Evolutionary conservation across 2,113 vertebrate genomes (phyloP), one percentile per base, ranked within the genome.

Genomic region (Solea senegalensis): DNA sequence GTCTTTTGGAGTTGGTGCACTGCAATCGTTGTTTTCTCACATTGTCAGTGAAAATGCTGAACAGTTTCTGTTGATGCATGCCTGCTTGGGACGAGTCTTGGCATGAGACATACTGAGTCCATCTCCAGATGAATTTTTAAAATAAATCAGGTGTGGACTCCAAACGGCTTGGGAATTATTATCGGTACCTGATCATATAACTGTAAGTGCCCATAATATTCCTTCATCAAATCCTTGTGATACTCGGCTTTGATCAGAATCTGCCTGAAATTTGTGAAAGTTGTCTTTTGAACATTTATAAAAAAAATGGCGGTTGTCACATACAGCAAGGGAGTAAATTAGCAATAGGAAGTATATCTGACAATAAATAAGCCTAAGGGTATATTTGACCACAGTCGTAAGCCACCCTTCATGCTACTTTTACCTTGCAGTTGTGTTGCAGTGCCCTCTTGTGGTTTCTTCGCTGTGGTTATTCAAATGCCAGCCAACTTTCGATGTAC

Each of bases 371-470:
- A 59, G 44, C 50, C 65, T 26, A 50, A 43, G n/a, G 52, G 27
- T 52, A 43, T 39, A 65, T 69, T 43, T 51, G 13, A 9, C 6
- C 5, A 13, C 7, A 27, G 26, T 84, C 70, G 74, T 81, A 61
- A 63, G n/a, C 78, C 79, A 86, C 54, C 1, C 16, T 0, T 49
- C 49, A 7, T 1, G 0, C 13, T 27, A n/a, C 15, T 3, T 34
- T 4, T 7, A 1, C 5, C 2, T 7, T 51, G 34, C 57, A 41
- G 56, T 77, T 76, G 21, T 79, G 56, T 67, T 74, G 34, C 34
- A 78, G 26, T 9, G 46, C 83, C 87, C 72, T 68, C 88, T 84
- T n/a, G 78, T 85, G 87, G 83, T 28, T 53, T 14, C 0, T 58
- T 15, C 52, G 14, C n/a, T 58, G 27, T 26, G 2, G 40, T 49